Conservation (phyloP, 2,113 vertebrate species). For the Otolemur garnettii region DNA sequence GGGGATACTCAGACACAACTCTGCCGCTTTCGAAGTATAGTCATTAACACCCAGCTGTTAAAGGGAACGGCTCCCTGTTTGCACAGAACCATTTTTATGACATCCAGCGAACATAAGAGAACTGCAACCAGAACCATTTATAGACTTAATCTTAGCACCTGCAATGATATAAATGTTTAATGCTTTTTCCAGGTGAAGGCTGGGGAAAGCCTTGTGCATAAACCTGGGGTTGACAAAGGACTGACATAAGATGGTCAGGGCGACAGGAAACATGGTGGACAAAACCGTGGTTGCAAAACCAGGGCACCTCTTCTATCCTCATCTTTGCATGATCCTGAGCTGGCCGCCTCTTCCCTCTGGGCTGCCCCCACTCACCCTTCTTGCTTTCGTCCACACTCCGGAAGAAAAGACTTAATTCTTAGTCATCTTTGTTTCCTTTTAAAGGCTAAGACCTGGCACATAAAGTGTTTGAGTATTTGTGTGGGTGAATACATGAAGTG, state of each 20-base stretch:
- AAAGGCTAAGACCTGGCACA: background rate
- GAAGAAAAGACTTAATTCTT: constrained; percentile 16
- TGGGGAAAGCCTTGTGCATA: background rate
- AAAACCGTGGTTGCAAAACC: background rate
- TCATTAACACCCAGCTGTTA: constrained; percentile 35
- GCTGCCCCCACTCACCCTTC: background rate
- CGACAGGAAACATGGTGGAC: background rate
- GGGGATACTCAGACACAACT: background rate
- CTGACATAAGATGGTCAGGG: background rate
- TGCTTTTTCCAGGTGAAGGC: constrained; percentile 56
- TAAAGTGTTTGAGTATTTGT: background rate
- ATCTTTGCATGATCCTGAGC: background rate
- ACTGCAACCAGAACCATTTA: constrained; percentile 45
- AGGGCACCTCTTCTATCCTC: background rate
- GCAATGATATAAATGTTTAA: constrained; percentile 17
- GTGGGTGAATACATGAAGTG: background rate
- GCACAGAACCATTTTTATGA: constrained; percentile 59
- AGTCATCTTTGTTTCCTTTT: background rate
- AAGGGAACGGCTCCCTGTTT: background rate
- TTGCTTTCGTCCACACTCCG: background rate
- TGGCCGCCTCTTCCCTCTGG: background rate
- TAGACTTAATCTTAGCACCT: constrained; percentile 37
- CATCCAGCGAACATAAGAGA: background rate
- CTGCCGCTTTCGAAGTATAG: background rate
- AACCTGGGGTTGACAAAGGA: background rate